These are phyloP conservation scores for Aspidiotus destructor DNA, from an alignment of 2,888 invertebrate species.

Conservation along the genomic window DNA sequence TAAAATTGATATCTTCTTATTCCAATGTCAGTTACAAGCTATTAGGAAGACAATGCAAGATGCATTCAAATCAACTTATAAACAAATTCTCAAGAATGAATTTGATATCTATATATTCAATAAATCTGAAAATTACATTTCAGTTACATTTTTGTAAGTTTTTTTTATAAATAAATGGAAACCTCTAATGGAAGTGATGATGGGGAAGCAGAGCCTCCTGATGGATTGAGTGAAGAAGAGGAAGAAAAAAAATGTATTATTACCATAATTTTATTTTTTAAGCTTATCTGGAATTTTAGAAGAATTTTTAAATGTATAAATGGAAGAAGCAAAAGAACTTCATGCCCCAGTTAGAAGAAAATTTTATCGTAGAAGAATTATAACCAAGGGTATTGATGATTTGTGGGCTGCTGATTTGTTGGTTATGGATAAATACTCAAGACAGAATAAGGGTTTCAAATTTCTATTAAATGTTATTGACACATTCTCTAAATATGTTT, in stretches of 20 bases:
- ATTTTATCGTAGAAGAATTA: slow-evolving; percentile 20
- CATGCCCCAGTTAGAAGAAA: slow-evolving; percentile 18
- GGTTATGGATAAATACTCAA: slow-evolving; percentile 23
- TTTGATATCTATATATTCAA: slow-evolving; percentile 4
- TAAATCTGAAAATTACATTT: slow-evolving; percentile 1
- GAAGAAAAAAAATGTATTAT: slow-evolving; percentile 1
- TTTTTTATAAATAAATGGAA: slow-evolving; percentile 2
- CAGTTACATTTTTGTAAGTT: neutral
- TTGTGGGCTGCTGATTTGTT: slow-evolving; percentile 32
- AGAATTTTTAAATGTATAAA: slow-evolving; percentile 10
- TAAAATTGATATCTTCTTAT: slow-evolving; percentile 14
- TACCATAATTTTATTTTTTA: slow-evolving; percentile 2
- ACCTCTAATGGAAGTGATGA: slow-evolving; percentile 1
- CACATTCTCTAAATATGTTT: slow-evolving; percentile 37
- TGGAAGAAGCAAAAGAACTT: slow-evolving; percentile 24
- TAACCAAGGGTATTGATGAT: slow-evolving; percentile 23
- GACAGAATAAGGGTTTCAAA: slow-evolving; percentile 34
- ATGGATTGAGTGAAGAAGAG: slow-evolving; percentile 6
- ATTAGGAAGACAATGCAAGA: slow-evolving; percentile 1
- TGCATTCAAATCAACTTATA: slow-evolving; percentile 1
- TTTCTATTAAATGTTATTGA: slow-evolving; percentile 37
- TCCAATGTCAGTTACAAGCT: slow-evolving; percentile 7
- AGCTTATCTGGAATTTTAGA: slow-evolving; percentile 12
- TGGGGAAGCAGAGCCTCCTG: slow-evolving; percentile 11
- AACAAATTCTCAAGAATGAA: neutral